These are phyloP conservation scores for Tapirus terrestris DNA, from an alignment of 2,113 vertebrate genomes.

Conservation along the genomic window DNA sequence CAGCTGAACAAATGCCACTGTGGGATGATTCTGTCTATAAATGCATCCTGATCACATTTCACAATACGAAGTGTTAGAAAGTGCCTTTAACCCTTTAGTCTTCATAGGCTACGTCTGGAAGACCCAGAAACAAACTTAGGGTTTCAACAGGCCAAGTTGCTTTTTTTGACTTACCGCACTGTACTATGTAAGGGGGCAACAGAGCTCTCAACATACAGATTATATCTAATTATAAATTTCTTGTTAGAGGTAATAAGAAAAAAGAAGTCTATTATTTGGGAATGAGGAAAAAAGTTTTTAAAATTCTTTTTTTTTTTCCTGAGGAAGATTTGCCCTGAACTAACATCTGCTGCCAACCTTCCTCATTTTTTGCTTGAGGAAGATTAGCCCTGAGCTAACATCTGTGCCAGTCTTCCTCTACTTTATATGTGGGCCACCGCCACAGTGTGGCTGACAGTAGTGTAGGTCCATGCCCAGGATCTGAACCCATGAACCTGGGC, in stretches of 20 bases:
- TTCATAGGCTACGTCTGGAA: neutral
- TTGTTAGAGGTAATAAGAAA: neutral
- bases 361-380: too few relatives aligned
- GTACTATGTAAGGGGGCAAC: neutral
- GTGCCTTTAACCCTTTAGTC: neutral
- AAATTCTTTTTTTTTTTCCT: neutral
- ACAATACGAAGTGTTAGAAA: neutral
- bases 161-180: neutral
- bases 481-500: too few relatives aligned
- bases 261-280: neutral
- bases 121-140: neutral
- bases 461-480: too few relatives aligned
- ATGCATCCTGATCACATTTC: neutral
- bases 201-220: neutral
- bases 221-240: conserved; percentile 2
- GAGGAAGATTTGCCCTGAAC: too few relatives aligned
- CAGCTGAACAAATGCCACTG: neutral
- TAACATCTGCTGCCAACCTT: too few relatives aligned
- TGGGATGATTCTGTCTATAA: neutral
- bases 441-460: too few relatives aligned
- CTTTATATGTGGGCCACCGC: too few relatives aligned
- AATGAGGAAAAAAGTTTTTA: neutral
- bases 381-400: too few relatives aligned
- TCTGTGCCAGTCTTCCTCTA: too few relatives aligned
- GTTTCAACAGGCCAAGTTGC: neutral